Conservation (phyloP, 2,888 invertebrate species). For the Ormyrus thymus region DNA sequence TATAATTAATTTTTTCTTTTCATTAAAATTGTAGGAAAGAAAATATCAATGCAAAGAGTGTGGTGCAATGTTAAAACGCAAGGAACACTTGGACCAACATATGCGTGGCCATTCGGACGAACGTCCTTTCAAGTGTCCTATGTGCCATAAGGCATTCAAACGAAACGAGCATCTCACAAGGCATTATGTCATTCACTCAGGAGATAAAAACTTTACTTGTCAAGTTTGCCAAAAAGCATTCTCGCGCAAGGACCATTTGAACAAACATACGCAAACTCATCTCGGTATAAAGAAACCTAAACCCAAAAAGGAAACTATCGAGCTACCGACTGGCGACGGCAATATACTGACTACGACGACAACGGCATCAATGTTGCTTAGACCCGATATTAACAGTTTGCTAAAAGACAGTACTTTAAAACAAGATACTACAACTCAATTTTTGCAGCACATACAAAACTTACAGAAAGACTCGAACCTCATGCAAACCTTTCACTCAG, state of each 20-base stretch:
- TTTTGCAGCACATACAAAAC: slow-evolving; percentile 70
- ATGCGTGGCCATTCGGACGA: slow-evolving; percentile 76
- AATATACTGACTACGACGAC: neutral
- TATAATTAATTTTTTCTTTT: neutral
- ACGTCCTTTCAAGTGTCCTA: slow-evolving; percentile 74
- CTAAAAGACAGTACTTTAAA: slow-evolving; percentile 66
- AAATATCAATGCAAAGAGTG: slow-evolving; percentile 77
- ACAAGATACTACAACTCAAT: slow-evolving; percentile 61
- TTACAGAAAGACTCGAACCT: slow-evolving; percentile 70
- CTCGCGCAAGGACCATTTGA: slow-evolving; percentile 76
- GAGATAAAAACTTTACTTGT: slow-evolving; percentile 76
- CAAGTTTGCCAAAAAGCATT: slow-evolving; percentile 76
- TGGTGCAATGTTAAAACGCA: slow-evolving; percentile 76
- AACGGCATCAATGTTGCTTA: slow-evolving; percentile 39
- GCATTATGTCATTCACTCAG: slow-evolving; percentile 77
- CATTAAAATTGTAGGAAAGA: slow-evolving; percentile 68
- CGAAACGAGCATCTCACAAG: slow-evolving; percentile 77
- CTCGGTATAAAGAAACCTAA: slow-evolving; percentile 69
- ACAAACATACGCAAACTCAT: slow-evolving; percentile 76
- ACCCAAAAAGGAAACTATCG: slow-evolving; percentile 66
- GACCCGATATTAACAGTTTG: slow-evolving; percentile 60
- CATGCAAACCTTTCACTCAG: slow-evolving; percentile 67
- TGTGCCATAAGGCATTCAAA: slow-evolving; percentile 75
- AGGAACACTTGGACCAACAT: slow-evolving; percentile 76
- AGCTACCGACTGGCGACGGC: slow-evolving; percentile 14